Evolutionary conservation across 2,888 invertebrate genomes (phyloP), one percentile per base, ranked within the genome.

Genomic region (Lysandra bellargus): DNA sequence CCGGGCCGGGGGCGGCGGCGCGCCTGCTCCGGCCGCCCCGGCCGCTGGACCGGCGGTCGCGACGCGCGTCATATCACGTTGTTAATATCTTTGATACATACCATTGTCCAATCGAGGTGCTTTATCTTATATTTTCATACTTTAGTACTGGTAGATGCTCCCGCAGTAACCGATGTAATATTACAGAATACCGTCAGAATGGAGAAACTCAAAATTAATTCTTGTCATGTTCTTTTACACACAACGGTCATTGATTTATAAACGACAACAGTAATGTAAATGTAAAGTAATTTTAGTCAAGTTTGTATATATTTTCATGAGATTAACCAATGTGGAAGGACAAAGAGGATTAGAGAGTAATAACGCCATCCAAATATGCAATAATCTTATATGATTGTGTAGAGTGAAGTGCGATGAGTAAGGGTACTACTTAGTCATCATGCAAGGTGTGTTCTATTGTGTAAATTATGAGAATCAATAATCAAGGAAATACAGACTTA

Each of bases 41-140:
- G n/a, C n/a, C 86, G 87, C 84, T 86, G 84, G 88, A 87, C 89
- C 84, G 88, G 88, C 89, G 90, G 90, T 87, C 89, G 90, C 86
- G 87, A 88, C 86, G 92, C 90, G 91, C 92, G 92, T 94, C 94
- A 93, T 93, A 94, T 94, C 94, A 94, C 91, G 90, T 93, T 92
- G 93, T 94, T 94, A 92, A 94, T 94, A 94, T 94, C 94, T 94
- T 93, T 93, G 92, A 94, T 94, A 94, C 94, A 94, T 94, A 94
- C 94, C 94, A 94, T 94, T 95, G 94, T 95, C 94, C 94, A 94
- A 94, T 93, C 92, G 91, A 94, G 94, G 94, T 95, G 94, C 94
- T 94, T 94, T 94, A 94, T 92, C 94, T 94, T 94, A 95, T 95
- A 95, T 95, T 95, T 95, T 95, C 93, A 94, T 94, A 95, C 94